phyloP scores from a whole-genome alignment of 64 coral and sea anemone species.

The Hydrozoanthus tunicans region DNA sequence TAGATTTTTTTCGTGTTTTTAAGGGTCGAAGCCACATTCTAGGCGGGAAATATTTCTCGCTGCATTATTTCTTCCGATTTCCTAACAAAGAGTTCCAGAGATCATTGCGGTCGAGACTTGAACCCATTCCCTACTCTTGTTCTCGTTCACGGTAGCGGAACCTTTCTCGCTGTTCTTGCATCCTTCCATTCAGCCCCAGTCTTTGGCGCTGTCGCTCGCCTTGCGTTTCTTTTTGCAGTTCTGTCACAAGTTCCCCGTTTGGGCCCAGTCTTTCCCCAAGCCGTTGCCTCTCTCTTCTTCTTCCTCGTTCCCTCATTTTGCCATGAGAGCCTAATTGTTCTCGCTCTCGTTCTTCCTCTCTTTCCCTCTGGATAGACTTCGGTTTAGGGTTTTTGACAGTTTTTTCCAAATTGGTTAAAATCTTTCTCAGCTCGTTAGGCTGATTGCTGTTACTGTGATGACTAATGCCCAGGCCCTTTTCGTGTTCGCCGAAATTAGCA shows the following conservation, averaged over 20 bases:
- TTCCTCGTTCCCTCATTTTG: constrained; percentile 20
- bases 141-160: constrained; percentile 16
- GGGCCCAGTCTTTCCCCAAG: neutral
- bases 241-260: neutral
- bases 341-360: constrained; percentile 31
- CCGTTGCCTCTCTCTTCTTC: constrained; percentile 5
- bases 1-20: no score
- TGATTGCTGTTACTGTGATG: neutral
- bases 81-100: no score
- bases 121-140: neutral
- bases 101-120: neutral
- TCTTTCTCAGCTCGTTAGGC: neutral
- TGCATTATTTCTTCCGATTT: no score
- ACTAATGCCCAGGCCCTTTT: neutral
- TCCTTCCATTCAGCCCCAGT: constrained; percentile 8
- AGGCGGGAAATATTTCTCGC: no score
- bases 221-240: constrained; percentile 23
- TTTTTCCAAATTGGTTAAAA: neutral
- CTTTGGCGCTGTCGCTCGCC: constrained; percentile 36
- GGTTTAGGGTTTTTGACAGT: neutral
- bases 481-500: neutral
- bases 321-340: neutral
- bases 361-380: constrained; percentile 16
- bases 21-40: no score
- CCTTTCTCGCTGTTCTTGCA: constrained; percentile 9